Conservation (phyloP, 2,113 vertebrate species). For the Erythrocebus patas region DNA sequence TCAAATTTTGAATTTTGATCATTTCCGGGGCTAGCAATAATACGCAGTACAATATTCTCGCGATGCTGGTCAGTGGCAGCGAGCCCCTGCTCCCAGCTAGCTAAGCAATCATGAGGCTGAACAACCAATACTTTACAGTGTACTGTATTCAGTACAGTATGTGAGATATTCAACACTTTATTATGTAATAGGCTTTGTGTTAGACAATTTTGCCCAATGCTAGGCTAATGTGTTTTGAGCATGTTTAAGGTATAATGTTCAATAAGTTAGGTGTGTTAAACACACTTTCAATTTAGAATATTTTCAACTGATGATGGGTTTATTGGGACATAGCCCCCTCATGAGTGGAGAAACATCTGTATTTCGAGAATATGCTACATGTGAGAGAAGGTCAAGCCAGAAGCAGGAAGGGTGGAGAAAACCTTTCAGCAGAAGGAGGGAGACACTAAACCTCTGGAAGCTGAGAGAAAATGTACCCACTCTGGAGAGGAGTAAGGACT, state of each 20-base stretch:
- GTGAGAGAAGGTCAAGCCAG: background rate
- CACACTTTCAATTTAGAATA: background rate
- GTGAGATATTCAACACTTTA: background rate
- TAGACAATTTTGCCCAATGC: background rate
- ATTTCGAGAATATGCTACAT: background rate
- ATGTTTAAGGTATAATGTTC: background rate
- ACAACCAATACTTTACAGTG: background rate
- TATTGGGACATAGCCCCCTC: background rate
- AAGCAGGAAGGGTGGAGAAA: background rate
- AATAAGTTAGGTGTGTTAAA: background rate
- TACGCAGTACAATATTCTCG: background rate
- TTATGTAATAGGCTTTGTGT: background rate
- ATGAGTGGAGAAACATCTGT: background rate
- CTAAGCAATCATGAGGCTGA: background rate
- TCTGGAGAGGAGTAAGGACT: background rate
- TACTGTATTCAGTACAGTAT: background rate
- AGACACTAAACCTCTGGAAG: background rate
- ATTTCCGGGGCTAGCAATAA: background rate
- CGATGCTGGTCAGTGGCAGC: background rate
- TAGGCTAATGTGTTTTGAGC: background rate
- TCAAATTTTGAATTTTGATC: background rate
- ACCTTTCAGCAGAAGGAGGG: background rate
- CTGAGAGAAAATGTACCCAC: background rate
- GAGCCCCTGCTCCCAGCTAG: background rate
- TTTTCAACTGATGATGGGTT: background rate